Percentiles rank a stretch among this genome's conserved stretches.
phyloP scores from a whole-genome alignment of 1,140 invertebrate genomes.

The Diorhabda carinulata region DNA sequence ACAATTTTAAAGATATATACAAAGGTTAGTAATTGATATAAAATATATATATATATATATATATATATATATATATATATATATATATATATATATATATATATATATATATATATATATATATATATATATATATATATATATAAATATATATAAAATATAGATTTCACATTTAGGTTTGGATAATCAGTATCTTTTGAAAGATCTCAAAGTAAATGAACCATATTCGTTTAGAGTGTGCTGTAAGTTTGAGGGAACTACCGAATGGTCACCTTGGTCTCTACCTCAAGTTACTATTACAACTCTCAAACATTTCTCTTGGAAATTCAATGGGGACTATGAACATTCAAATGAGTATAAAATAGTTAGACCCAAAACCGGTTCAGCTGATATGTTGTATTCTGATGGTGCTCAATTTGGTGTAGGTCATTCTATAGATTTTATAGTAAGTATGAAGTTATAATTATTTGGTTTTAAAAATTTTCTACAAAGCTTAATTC shows the following conservation, averaged over 20 bases:
- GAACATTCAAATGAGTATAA: slow-evolving; percentile 34
- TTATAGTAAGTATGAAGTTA: slow-evolving; percentile 33
- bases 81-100: too few relatives aligned
- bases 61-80: too few relatives aligned
- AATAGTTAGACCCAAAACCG: slow-evolving; percentile 27
- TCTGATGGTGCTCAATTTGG: slow-evolving; percentile 34
- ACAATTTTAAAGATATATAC: slow-evolving; percentile 37
- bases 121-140: too few relatives aligned
- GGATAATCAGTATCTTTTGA: slow-evolving; percentile 35
- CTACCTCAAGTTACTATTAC: slow-evolving; percentile 33
- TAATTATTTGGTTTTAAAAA: slow-evolving; percentile 1
- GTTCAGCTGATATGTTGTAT: slow-evolving; percentile 22
- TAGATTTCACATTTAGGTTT: slow-evolving; percentile 23
- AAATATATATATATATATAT: too few relatives aligned
- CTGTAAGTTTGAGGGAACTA: slow-evolving; percentile 39
- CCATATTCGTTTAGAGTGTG: slow-evolving; percentile 39
- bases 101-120: too few relatives aligned
- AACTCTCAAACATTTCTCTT: slow-evolving; percentile 32
- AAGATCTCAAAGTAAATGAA: slow-evolving; percentile 34
- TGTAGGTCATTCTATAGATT: slow-evolving; percentile 37
- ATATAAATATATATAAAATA: too few relatives aligned
- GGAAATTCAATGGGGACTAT: slow-evolving; percentile 28
- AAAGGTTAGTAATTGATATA: slow-evolving; percentile 22
- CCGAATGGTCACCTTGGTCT: slow-evolving; percentile 40
- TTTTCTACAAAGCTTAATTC: neutral